Conservation (phyloP, 2,113 vertebrate genomes). For the Amazona vittata region DNA sequence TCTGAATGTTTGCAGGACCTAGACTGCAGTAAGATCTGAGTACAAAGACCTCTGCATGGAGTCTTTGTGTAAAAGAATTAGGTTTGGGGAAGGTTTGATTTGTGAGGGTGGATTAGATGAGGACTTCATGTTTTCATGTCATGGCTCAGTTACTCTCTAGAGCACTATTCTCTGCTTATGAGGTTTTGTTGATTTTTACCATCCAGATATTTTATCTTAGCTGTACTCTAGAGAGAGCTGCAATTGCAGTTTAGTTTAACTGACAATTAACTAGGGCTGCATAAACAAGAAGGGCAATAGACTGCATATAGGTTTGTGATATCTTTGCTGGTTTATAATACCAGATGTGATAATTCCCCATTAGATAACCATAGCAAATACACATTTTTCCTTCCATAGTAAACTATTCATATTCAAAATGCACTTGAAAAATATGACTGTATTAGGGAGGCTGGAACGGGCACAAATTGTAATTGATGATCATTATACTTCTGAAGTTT, state of each 20-base stretch:
- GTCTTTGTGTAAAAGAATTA: not conserved
- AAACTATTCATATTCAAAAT: not conserved
- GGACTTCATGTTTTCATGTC: not conserved
- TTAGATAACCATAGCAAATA: not conserved
- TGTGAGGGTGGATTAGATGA: not conserved
- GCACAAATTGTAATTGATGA: not conserved
- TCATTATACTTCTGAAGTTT: not conserved
- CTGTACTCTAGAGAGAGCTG: not conserved
- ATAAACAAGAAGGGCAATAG: not conserved
- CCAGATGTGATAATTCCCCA: not conserved
- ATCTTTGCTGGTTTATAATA: not conserved
- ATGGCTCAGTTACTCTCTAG: not conserved
- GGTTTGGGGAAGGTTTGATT: not conserved
- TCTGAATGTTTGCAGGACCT: not conserved
- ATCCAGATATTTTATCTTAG: not conserved
- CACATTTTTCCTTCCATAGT: not conserved
- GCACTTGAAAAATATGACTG: not conserved
- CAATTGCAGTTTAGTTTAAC: not conserved
- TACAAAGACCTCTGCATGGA: not conserved
- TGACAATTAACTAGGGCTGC: not conserved
- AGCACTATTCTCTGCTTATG: not conserved
- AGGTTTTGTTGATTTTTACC: not conserved
- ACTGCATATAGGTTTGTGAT: not conserved
- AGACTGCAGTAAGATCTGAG: fast-evolving
- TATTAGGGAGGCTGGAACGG: not conserved